Conservation (phyloP, 2,888 invertebrate species). For the Phorcus lineatus region DNA sequence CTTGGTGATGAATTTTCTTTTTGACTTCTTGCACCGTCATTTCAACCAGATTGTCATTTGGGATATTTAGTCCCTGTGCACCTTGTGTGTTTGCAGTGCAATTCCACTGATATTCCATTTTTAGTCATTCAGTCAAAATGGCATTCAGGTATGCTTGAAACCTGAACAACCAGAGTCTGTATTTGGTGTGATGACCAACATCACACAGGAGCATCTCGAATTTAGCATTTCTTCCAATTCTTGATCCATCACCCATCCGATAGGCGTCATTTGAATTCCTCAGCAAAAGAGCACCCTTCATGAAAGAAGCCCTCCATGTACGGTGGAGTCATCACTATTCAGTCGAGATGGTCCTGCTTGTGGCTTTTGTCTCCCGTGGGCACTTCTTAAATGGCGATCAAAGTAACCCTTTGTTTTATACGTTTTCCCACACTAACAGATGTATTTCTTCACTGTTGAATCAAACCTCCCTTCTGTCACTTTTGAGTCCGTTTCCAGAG, state of each 20-base stretch:
- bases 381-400: too few species aligned
- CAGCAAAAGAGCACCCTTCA: constrained; percentile 32
- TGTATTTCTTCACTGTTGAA: too few species aligned
- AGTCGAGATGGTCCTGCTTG: not conserved
- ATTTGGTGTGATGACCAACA: constrained; percentile 36
- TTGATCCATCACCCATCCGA: constrained; percentile 37
- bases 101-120: constrained; percentile 42
- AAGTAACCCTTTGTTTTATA: too few species aligned
- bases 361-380: too few species aligned
- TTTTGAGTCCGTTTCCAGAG: too few species aligned
- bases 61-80: constrained; percentile 33
- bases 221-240: constrained; percentile 38
- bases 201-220: constrained; percentile 39
- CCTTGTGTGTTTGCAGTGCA: constrained; percentile 34
- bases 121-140: constrained; percentile 30
- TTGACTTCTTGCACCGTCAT: constrained; percentile 36
- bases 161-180: constrained; percentile 40
- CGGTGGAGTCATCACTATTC: not conserved
- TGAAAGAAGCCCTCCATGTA: constrained; percentile 27
- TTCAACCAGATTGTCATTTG: constrained; percentile 48
- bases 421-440: too few species aligned
- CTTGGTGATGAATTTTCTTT: constrained; percentile 28
- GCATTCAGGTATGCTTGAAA: constrained; percentile 31
- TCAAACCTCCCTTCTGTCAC: too few species aligned
- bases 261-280: constrained; percentile 41